Evolutionary conservation across 2,888 invertebrate genomes (phyloP), one percentile per base, ranked within the genome.

Genomic region (Patella depressa): DNA sequence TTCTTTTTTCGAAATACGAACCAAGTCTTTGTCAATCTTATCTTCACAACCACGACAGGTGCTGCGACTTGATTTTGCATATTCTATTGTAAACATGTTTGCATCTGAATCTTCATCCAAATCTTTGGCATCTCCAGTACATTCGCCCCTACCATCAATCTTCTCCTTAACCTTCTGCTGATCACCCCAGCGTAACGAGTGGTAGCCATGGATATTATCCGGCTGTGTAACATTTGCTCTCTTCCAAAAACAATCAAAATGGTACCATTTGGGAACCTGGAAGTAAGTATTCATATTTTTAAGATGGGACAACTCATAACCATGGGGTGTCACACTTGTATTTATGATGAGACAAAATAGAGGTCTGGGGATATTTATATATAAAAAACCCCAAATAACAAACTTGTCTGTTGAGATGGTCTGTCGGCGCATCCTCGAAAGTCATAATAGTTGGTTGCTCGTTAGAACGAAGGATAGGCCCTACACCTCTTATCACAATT

Each of bases 41-140:
- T 95, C 94, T 82, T 96, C 95, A 92, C 98, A 98, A 0, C 95
- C 96, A 79, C 94, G 93, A 88, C 98, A 98, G 17, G 93, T 93
- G 53, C 97, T 95, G 74, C 96, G 93, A 82, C 94, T 95, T 2
- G 96, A 96, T 90, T 97, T 97, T 0, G 98, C 94, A 92, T 97
- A 97, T 89, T 97, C 97, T n/a, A 96, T 93, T 7, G 91, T 93
- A 76, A 85, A 87, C 34, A 81, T 85, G 11, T 79, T 0, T 94
- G 71, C 9, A 34, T 77, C 84, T 9, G 75, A 73, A 34, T 79
- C 80, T 9, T 76, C 77, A 14, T 55, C 76, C 5, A 65, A 80
- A 17, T 75, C 83, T n/a, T 34, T 81, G 9, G 72, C 75, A 54
- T 77, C 79, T 24, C 77, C 85, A n/a, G 77, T 85, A 34, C 79